A percentile compares a stretch with the other conserved stretches of the same genome.
These are phyloP conservation scores for Tiphia femorata DNA, from an alignment of 2,888 invertebrate genomes.

Conservation along the genomic window DNA sequence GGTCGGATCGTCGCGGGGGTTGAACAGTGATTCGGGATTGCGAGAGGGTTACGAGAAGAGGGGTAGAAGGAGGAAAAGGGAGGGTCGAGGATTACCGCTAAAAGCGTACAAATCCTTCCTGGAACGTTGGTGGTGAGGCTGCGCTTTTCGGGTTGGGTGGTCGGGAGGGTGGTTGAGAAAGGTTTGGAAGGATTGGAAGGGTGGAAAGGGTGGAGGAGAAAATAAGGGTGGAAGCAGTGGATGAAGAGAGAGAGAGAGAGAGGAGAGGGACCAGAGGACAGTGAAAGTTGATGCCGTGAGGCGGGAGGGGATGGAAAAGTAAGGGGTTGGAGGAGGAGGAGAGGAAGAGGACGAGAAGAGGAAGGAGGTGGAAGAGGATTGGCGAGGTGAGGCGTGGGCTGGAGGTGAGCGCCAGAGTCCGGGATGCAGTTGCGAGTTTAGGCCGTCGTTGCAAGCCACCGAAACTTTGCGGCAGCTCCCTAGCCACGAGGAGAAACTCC, in stretches of 20 bases:
- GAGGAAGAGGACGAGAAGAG: slow-evolving; percentile 9
- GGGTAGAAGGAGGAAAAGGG: slow-evolving; percentile 21
- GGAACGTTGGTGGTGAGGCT: slow-evolving; percentile 33
- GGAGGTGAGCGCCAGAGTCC: no score
- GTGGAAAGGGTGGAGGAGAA: background rate
- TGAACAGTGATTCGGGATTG: slow-evolving; percentile 48
- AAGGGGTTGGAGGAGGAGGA: slow-evolving; percentile 1
- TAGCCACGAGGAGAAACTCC: slow-evolving; percentile 31
- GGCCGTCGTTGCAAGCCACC: slow-evolving; percentile 44
- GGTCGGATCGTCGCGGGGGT: slow-evolving; percentile 31
- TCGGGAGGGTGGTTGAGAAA: background rate
- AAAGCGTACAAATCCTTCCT: slow-evolving; percentile 66
- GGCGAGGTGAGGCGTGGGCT: no score
- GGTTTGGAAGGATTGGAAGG: background rate
- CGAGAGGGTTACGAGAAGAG: slow-evolving; percentile 33
- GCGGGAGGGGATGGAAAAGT: background rate
- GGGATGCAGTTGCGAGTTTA: slow-evolving; percentile 44
- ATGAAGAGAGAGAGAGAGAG: background rate
- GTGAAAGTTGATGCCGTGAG: slow-evolving; percentile 1
- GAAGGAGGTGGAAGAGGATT: slow-evolving; percentile 9
- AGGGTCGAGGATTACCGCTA: slow-evolving; percentile 60
- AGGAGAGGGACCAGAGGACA: background rate
- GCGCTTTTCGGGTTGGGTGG: slow-evolving; percentile 19
- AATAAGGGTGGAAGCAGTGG: background rate
- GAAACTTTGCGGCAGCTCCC: slow-evolving; percentile 38